Conservation (phyloP, 2,113 vertebrate species). For the Xiphophorus hellerii region DNA sequence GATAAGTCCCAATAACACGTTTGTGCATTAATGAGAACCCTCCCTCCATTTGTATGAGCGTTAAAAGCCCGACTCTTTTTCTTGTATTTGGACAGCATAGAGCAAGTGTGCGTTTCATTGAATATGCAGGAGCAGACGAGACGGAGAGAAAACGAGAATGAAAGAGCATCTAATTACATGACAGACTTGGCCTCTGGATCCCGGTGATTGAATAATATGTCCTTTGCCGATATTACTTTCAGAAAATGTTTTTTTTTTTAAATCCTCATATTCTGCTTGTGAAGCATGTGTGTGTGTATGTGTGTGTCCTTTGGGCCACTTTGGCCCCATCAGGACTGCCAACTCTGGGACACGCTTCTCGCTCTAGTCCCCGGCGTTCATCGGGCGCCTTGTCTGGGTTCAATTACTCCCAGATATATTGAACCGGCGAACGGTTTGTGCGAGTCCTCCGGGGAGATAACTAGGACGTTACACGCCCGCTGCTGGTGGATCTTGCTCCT, state of each 20-base stretch:
- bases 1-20: conserved; percentile 39
- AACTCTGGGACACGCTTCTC: conserved; percentile 49
- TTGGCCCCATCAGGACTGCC: conserved; percentile 36
- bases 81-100: conserved; percentile 23
- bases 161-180: conserved; percentile 72
- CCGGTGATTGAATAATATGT: conserved; percentile 56
- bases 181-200: conserved; percentile 63
- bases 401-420: conserved; percentile 44
- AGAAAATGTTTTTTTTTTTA: not conserved
- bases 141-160: conserved; percentile 30
- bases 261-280: conserved; percentile 34
- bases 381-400: conserved; percentile 39
- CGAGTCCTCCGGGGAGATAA: conserved; percentile 26
- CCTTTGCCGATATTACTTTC: conserved; percentile 52
- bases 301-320: conserved; percentile 20
- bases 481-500: conserved; percentile 47
- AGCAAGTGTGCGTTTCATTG: conserved; percentile 25
- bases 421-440: conserved; percentile 33
- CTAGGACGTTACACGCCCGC: conserved; percentile 41
- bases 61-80: too few relatives aligned
- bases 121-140: conserved; percentile 43
- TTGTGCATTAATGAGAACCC: too few relatives aligned
- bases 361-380: conserved; percentile 30
- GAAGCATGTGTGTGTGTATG: conserved; percentile 21
- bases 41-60: too few relatives aligned